Conservation (phyloP, 2,797 vertebrate species). For the Serranus cabrilla region DNA sequence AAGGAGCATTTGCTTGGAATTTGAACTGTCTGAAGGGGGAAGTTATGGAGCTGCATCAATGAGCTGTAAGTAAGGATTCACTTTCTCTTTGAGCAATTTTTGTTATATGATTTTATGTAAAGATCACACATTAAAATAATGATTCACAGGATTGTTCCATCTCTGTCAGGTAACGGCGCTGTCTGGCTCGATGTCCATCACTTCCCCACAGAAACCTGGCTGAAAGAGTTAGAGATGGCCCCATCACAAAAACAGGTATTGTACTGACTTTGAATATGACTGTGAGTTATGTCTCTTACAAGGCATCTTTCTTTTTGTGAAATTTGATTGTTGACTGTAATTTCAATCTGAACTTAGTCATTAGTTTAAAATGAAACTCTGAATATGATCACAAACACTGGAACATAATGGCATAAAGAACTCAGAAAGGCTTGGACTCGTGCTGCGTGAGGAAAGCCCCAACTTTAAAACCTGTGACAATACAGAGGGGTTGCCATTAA, state of each 20-base stretch:
- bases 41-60: conserved; percentile 87
- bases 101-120: neutral
- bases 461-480: neutral
- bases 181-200: conserved; percentile 90
- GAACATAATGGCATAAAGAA: neutral
- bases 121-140: neutral
- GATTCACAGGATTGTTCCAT: conserved; percentile 29
- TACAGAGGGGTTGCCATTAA: neutral
- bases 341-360: neutral
- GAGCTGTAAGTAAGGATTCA: conserved; percentile 87
- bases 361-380: neutral
- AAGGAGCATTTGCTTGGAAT: conserved; percentile 82
- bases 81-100: conserved; percentile 4
- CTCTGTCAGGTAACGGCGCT: conserved; percentile 83
- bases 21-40: conserved; percentile 84
- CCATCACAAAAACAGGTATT: conserved; percentile 62
- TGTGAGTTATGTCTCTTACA: neutral
- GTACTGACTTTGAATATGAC: neutral
- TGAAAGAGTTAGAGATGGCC: conserved; percentile 82
- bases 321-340: neutral
- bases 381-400: neutral
- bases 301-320: neutral
- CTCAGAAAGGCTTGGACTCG: neutral
- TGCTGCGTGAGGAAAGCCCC: neutral
- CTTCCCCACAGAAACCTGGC: conserved; percentile 90